Evolutionary conservation across 2,888 invertebrate species (phyloP).

Genomic region (Chalcosyrphus nemorum): DNA sequence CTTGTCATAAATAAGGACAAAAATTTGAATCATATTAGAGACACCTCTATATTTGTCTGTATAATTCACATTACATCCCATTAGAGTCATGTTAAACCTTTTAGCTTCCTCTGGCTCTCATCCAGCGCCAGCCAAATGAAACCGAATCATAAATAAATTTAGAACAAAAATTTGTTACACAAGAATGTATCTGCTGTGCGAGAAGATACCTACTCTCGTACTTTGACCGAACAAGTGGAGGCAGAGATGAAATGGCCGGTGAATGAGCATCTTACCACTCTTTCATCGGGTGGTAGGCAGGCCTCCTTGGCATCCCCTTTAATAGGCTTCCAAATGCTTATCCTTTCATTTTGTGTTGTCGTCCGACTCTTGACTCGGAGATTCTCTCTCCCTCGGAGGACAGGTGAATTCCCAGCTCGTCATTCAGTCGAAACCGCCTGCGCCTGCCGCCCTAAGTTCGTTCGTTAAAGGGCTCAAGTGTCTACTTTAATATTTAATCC

Average conservation of each 20-base stretch:
- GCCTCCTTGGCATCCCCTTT: neutral
- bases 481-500: constrained; percentile 71
- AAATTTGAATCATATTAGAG: constrained; percentile 55
- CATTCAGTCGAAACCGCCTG: neutral
- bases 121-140: constrained; percentile 31
- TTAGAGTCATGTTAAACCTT: constrained; percentile 45
- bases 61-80: constrained; percentile 49
- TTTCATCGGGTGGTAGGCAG: too few relatives aligned
- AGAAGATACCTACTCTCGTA: too few relatives aligned
- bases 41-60: neutral
- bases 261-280: neutral
- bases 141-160: constrained; percentile 56
- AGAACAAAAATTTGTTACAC: constrained; percentile 14
- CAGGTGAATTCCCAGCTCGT: neutral
- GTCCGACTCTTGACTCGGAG: constrained; percentile 47
- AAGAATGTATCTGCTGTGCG: neutral
- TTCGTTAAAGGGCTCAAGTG: constrained; percentile 60
- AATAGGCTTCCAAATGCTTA: constrained; percentile 45
- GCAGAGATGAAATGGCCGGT: constrained; percentile 1
- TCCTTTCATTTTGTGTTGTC: constrained; percentile 31
- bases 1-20: constrained; percentile 48
- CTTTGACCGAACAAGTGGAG: constrained; percentile 44
- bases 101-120: constrained; percentile 12
- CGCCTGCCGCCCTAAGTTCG: neutral
- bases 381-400: constrained; percentile 17